Conservation (phyloP, 2,888 invertebrate species). For the Tiphia femorata region DNA sequence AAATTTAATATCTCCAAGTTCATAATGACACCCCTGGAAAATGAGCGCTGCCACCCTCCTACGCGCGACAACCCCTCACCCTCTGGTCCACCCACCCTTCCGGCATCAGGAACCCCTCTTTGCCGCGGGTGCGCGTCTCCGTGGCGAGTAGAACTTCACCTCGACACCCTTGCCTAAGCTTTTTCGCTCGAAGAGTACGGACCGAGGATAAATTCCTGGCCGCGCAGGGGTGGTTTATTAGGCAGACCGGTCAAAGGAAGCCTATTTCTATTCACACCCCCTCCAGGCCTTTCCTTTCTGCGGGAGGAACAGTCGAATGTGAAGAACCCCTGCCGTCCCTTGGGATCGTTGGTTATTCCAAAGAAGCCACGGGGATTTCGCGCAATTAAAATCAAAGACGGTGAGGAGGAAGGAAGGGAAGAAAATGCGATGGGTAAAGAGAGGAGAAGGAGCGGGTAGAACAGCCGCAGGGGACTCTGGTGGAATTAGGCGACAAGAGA, state of each 20-base stretch:
- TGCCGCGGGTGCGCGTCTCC: neutral
- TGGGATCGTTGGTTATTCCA: constrained; percentile 21
- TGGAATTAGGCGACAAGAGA: no score
- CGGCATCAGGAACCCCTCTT: neutral
- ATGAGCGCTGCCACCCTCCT: constrained; percentile 37
- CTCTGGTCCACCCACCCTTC: neutral
- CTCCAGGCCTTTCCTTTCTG: neutral
- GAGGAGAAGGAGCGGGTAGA: no score
- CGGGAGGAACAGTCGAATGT: neutral
- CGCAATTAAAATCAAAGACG: constrained; percentile 52
- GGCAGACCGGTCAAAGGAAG: neutral
- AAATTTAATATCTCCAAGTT: constrained; percentile 52
- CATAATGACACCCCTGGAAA: constrained; percentile 52
- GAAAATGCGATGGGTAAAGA: no score
- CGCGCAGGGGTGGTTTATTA: constrained; percentile 4
- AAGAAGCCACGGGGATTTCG: constrained; percentile 45
- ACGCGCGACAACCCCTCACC: constrained; percentile 3
- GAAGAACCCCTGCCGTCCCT: constrained; percentile 4
- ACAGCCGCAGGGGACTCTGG: no score
- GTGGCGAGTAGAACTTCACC: no score
- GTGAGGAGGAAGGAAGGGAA: neutral
- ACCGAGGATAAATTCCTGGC: neutral
- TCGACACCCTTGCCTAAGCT: no score
- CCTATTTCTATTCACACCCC: neutral
- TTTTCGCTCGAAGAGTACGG: neutral